These are phyloP conservation scores for Antheraea mylitta DNA, from an alignment of 1,140 invertebrate genomes.

Conservation along the genomic window DNA sequence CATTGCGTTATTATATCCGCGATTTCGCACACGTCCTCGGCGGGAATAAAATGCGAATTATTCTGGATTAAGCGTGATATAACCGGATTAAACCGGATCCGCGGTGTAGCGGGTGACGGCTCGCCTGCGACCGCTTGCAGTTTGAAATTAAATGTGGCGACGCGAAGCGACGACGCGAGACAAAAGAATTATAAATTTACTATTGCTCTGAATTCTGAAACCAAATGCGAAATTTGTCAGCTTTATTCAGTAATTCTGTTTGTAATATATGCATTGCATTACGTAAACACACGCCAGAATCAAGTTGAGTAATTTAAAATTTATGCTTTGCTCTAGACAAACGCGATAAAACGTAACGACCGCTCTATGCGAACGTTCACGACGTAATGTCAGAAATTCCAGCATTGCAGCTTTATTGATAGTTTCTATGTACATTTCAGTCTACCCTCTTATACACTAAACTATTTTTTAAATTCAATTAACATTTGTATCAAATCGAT, in stretches of 20 bases:
- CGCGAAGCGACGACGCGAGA: neutral
- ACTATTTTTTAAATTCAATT: no score
- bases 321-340: neutral
- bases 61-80: slow-evolving; percentile 29
- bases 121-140: slow-evolving; percentile 18
- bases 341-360: neutral
- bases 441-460: neutral
- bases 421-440: neutral
- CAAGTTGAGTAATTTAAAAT: neutral
- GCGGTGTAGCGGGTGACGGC: slow-evolving; percentile 23
- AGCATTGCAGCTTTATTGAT: neutral
- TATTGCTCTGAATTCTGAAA: neutral
- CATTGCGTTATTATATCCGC: neutral
- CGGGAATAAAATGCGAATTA: slow-evolving; percentile 27
- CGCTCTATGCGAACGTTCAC: neutral
- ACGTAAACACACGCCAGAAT: no score
- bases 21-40: neutral
- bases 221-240: neutral
- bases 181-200: slow-evolving; percentile 5
- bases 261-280: neutral
- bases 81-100: slow-evolving; percentile 31
- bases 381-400: neutral
- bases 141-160: slow-evolving; percentile 27
- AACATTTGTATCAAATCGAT: no score
- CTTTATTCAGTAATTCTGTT: neutral